These are phyloP conservation scores for Tyrophagus putrescentiae DNA, from an alignment of 1,140 invertebrate genomes.

Conservation along the genomic window DNA sequence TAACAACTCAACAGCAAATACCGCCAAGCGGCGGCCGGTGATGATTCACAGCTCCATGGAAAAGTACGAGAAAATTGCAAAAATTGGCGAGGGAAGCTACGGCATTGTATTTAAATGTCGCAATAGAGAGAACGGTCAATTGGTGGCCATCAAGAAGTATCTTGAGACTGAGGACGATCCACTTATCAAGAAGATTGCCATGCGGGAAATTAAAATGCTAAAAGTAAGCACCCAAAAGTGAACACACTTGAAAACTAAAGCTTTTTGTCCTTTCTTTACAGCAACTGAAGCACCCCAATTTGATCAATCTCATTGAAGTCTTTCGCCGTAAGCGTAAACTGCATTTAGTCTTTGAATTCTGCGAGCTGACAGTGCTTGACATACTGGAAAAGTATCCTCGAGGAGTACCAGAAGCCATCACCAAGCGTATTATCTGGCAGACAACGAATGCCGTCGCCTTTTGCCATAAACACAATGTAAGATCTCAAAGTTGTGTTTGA, in stretches of 20 bases:
- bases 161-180: slow-evolving; percentile 98
- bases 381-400: slow-evolving; percentile 81
- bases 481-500: slow-evolving; percentile 18
- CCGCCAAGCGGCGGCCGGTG: background rate
- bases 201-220: slow-evolving; percentile 88
- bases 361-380: slow-evolving; percentile 88
- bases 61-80: slow-evolving; percentile 87
- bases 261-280: slow-evolving; percentile 37
- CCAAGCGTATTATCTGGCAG: slow-evolving; percentile 86
- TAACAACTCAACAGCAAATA: background rate
- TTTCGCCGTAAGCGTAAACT: slow-evolving; percentile 88
- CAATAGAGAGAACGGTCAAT: slow-evolving; percentile 80
- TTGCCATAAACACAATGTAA: slow-evolving; percentile 75
- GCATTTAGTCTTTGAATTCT: slow-evolving; percentile 96
- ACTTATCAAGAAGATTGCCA: slow-evolving; percentile 90
- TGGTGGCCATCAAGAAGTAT: slow-evolving; percentile 98
- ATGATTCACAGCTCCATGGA: slow-evolving; percentile 52
- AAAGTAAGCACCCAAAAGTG: slow-evolving; percentile 51
- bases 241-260: background rate
- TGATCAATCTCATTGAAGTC: slow-evolving; percentile 93
- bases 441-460: slow-evolving; percentile 85
- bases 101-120: slow-evolving; percentile 97
- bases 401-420: slow-evolving; percentile 68
- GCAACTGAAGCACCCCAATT: slow-evolving; percentile 95
- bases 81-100: slow-evolving; percentile 95